A percentile compares a stretch with the other conserved stretches of the same genome.
These are phyloP conservation scores for Sebastes baramenuke DNA, from an alignment of 2,797 vertebrate genomes.

Conservation along the genomic window DNA sequence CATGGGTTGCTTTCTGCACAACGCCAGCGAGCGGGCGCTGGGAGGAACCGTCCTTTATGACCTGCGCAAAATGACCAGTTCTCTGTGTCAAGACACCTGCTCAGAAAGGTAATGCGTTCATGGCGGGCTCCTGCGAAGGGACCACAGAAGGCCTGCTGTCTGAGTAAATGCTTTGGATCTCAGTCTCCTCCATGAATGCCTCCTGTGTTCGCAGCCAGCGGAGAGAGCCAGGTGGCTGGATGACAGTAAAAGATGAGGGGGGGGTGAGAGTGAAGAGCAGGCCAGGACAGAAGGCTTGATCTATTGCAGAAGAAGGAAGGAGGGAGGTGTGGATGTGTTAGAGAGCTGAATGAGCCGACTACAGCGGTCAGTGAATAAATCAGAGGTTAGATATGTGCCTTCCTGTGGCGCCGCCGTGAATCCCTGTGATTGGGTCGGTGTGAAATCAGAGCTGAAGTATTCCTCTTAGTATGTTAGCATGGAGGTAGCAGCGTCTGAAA, in stretches of 20 bases:
- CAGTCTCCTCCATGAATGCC: conserved; percentile 70
- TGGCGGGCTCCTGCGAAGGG: conserved; percentile 33
- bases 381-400: conserved; percentile 46
- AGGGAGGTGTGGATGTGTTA: conserved; percentile 49
- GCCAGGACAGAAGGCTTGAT: conserved; percentile 68
- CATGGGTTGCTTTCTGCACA: conserved; percentile 91
- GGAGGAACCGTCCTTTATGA: conserved; percentile 94
- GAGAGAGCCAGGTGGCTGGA: conserved; percentile 78
- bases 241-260: conserved; percentile 69
- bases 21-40: conserved; percentile 86
- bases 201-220: conserved; percentile 70
- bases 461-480: conserved; percentile 46
- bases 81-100: conserved; percentile 94
- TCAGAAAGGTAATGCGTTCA: conserved; percentile 89
- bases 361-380: conserved; percentile 57
- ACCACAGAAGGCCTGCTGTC: conserved; percentile 72
- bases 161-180: conserved; percentile 66
- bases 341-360: conserved; percentile 67
- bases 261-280: conserved; percentile 33
- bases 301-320: conserved; percentile 64
- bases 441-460: conserved; percentile 29
- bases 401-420: conserved; percentile 12
- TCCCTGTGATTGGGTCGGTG: conserved; percentile 11
- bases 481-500: conserved; percentile 6
- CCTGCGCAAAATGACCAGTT: conserved; percentile 94